Base-by-base conservation (phyloP, 1,140 invertebrate species). In the Leptonema lineaticorne region DNA sequence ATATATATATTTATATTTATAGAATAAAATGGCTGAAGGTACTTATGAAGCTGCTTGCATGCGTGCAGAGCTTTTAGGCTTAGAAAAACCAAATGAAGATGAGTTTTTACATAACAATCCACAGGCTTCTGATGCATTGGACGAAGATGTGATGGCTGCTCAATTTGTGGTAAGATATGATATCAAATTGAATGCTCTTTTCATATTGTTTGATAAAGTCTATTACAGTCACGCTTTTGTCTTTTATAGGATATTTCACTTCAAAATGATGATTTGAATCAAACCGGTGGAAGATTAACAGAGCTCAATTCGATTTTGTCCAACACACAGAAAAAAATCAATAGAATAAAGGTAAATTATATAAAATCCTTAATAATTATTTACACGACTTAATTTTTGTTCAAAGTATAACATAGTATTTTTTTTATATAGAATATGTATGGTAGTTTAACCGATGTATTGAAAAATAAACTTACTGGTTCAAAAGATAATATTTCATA, bases 291-390 rank as follows among this genome's bases (percentile, higher is more conserved):
- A 63, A 93, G 92, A 70, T 81, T 96, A n/a, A 89, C 92, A 59
- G 90, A 93, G 76, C 84, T 96, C 27, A 94, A 92, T 75, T 87
- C 83, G 20, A 92, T 93, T 63, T 79, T 95, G 33, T 86, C 85
- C 72, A 86, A 85, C 22, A 95, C 94, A 0, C 93, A 96, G 78
- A 90, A 89, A 64, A 93, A 94, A 80, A 81, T 97, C 46, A 95
- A 93, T 80, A 88, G 87, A 75, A 89, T 97, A 70, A 96, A 95
- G 85, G 90, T 90, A 81, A 33, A 59, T 5, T 20, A 7, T 27
- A 14, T 1, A 30, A 59, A 30, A 59, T 6, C 26, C 26, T 2
- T 22, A 45, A 48, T 45, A 63, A 24, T 45, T 62, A 16, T 29
- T 16, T 45, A 27, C 22, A 3, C 18, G 24, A 33, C 30, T 33